Conservation (phyloP, 1,140 invertebrate species). For the Drosophila nigromelanica region DNA sequence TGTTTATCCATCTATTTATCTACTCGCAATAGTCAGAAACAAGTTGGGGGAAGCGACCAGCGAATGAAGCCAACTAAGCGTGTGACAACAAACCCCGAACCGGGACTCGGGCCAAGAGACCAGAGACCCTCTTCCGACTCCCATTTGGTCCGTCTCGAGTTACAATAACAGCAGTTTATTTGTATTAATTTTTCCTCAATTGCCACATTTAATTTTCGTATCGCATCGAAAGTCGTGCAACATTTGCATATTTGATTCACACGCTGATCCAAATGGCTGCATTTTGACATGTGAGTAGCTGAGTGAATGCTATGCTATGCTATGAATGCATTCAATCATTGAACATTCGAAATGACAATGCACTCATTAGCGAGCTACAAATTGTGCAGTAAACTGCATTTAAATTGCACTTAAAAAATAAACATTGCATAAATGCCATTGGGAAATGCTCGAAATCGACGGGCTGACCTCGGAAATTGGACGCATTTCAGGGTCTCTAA, state of each 20-base stretch:
- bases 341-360: constrained; percentile 57
- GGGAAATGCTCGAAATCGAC: constrained; percentile 10
- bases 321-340: constrained; percentile 67
- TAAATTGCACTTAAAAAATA: constrained; percentile 41
- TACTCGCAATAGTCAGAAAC: neutral
- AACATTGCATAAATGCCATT: constrained; percentile 15
- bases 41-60: constrained; percentile 5
- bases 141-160: constrained; percentile 11
- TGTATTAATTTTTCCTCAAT: constrained; percentile 6
- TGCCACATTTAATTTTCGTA: constrained; percentile 10
- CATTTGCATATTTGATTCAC: constrained; percentile 49
- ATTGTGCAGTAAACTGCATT: constrained; percentile 50
- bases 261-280: constrained; percentile 33
- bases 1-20: constrained; percentile 51
- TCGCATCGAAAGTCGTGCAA: constrained; percentile 22
- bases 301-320: constrained; percentile 11
- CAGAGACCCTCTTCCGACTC: neutral
- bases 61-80: constrained; percentile 76
- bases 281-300: neutral
- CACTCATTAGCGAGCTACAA: constrained; percentile 64
- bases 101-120: neutral
- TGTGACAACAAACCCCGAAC: constrained; percentile 46
- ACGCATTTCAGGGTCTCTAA: neutral
- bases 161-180: constrained; percentile 1
- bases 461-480: constrained; percentile 1